phyloP scores from a whole-genome alignment of 2,797 vertebrate genomes.

The Etheostoma nigrum region DNA sequence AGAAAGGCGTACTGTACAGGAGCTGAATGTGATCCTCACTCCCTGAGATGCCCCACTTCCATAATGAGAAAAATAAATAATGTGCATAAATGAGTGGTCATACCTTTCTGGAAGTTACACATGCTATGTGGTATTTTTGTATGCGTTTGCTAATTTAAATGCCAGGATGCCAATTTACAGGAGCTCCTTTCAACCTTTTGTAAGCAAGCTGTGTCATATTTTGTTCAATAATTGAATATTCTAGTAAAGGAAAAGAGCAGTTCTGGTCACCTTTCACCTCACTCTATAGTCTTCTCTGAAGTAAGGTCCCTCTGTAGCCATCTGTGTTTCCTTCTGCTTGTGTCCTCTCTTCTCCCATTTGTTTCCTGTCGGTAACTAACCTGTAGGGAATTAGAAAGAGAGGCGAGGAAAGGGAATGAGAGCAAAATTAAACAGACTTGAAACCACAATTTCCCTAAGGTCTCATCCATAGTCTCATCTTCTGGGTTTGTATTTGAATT shows the following conservation, averaged over 20 bases:
- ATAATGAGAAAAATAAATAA: constrained; percentile 68
- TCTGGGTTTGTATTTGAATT: constrained; percentile 14
- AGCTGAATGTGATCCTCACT: constrained; percentile 47
- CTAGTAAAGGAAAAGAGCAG: not conserved
- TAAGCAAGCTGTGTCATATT: constrained; percentile 21
- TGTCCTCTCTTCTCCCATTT: not conserved
- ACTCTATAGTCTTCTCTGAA: not conserved
- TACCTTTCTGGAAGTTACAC: constrained; percentile 30
- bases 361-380: constrained; percentile 1
- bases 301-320: constrained; percentile 8
- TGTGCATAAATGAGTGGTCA: constrained; percentile 36
- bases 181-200: constrained; percentile 16
- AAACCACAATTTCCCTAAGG: not conserved
- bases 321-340: constrained; percentile 13
- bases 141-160: constrained; percentile 49
- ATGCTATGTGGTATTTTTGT: constrained; percentile 32
- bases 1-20: constrained; percentile 36
- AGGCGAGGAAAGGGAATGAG: not conserved
- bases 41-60: constrained; percentile 63
- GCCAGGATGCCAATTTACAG: constrained; percentile 27
- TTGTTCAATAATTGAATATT: not conserved
- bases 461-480: constrained; percentile 3
- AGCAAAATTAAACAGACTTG: constrained; percentile 16
- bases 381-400: not conserved
- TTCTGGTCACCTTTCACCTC: not conserved